Evolutionary conservation across 1,140 invertebrate species (phyloP), one percentile per base, ranked within the genome.

Genomic region (Venturia canescens): DNA sequence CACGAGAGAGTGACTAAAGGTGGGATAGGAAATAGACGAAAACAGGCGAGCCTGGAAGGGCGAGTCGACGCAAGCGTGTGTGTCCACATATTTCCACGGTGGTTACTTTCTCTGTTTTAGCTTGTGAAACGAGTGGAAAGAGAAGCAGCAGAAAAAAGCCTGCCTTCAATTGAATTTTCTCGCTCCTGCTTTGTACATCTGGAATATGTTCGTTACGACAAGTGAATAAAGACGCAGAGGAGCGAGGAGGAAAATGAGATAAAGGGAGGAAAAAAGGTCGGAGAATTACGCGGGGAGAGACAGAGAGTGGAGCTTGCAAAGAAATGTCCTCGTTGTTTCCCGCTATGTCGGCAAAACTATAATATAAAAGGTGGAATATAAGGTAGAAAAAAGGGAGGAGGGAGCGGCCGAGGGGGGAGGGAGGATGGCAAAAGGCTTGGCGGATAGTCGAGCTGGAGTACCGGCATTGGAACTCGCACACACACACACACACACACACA

Each of bases 261-360:
- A 26, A 23, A 23, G 60, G 23, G 4, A 29, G 60, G 23, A 27
- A 1, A 66, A 27, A 66, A 18, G 13, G 5, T 69, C n/a, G 15
- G 29, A 16, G 18, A 69, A 69, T 31, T 31, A 29, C 27, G 27
- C 31, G 7, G 27, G 66, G 3, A 69, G 31, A 69, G n/a, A n/a
- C n/a, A 69, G 23, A 15, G 60, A 66, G 23, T 15, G 38, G 3
- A 66, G 60, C 60, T 66, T 26, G 23, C 60, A 31, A 69, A 69
- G 29, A 74, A 53, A 63, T 63, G 60, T 63, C 15, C 48, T 57
- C 71, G 71, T 74, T 74, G 71, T 74, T 74, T 74, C 16, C 53
- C 44, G 71, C 71, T 27, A 26, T 53, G 71, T 74, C 48, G 38
- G 71, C 44, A 57, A 74, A 74, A 74, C 23, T 18, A 53, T 48